These are phyloP conservation scores for Saccostrea glomerata DNA, from an alignment of 1,140 invertebrate species.

Conservation along the genomic window DNA sequence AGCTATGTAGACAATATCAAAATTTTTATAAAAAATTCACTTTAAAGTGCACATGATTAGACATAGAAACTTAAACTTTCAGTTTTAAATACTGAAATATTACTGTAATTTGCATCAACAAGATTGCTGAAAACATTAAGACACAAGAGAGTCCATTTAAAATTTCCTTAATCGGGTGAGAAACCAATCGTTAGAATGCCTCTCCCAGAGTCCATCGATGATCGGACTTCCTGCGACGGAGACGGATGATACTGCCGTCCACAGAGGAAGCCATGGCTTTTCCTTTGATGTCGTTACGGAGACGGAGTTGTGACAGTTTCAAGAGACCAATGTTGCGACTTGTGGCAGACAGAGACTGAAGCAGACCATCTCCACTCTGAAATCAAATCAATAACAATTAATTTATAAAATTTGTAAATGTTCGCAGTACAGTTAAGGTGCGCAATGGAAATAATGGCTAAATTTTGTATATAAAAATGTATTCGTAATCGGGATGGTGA, in stretches of 20 bases:
- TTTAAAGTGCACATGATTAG: slow-evolving; percentile 18
- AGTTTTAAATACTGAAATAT: slow-evolving; percentile 17
- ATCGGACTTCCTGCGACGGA: slow-evolving; percentile 73
- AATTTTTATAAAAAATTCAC: neutral
- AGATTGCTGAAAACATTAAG: slow-evolving; percentile 13
- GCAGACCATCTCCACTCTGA: slow-evolving; percentile 73
- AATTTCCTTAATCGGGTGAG: neutral
- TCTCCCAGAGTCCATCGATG: slow-evolving; percentile 76
- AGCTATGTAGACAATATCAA: slow-evolving; percentile 29
- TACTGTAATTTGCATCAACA: neutral
- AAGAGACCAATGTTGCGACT: slow-evolving; percentile 77
- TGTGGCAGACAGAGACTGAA: slow-evolving; percentile 75
- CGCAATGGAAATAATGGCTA: too few species aligned
- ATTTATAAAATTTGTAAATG: too few species aligned
- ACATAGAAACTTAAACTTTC: neutral
- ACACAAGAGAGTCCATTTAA: neutral
- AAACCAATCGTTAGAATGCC: slow-evolving; percentile 65
- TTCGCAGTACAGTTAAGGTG: too few species aligned
- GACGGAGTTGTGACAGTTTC: slow-evolving; percentile 68
- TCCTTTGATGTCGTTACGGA: slow-evolving; percentile 74
- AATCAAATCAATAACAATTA: neutral
- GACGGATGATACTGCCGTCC: slow-evolving; percentile 73
- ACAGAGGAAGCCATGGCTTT: slow-evolving; percentile 71
- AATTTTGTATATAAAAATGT: too few species aligned
- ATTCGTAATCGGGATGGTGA: too few species aligned